These are phyloP conservation scores for Agonopterix heracliana DNA, from an alignment of 2,888 invertebrate genomes.

Conservation along the genomic window DNA sequence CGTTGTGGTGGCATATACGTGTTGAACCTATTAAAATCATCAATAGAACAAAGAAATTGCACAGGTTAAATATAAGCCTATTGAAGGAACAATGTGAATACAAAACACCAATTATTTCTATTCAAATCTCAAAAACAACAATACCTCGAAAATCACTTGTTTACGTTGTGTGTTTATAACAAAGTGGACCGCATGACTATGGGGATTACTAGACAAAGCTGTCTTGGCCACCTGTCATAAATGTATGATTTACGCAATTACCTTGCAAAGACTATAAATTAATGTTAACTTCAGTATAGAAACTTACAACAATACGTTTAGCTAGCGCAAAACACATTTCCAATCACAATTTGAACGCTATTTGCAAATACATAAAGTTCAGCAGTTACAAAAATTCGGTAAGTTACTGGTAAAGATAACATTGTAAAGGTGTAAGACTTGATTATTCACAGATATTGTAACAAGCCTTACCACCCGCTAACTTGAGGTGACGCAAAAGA, in stretches of 20 bases:
- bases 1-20: no score
- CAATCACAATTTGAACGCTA: conserved; percentile 27
- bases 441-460: conserved; percentile 71
- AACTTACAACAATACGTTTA: conserved; percentile 28
- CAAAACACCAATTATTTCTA: no score
- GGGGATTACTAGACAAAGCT: conserved; percentile 54
- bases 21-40: no score
- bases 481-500: conserved; percentile 57
- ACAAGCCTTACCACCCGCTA: conserved; percentile 66
- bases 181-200: conserved; percentile 34
- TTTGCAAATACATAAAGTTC: conserved; percentile 10
- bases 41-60: no score
- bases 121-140: conserved; percentile 17
- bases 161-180: conserved; percentile 48
- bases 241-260: conserved; percentile 73
- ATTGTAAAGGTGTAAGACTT: conserved; percentile 35
- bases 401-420: conserved; percentile 15
- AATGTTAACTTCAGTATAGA: conserved; percentile 58
- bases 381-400: conserved; percentile 1
- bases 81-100: no score
- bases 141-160: conserved; percentile 42
- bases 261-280: conserved; percentile 69
- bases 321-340: conserved; percentile 8
- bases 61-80: no score
- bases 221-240: conserved; percentile 64